Base-by-base conservation (phyloP, 2,888 invertebrate genomes). In the Luffia ferchaultella region DNA sequence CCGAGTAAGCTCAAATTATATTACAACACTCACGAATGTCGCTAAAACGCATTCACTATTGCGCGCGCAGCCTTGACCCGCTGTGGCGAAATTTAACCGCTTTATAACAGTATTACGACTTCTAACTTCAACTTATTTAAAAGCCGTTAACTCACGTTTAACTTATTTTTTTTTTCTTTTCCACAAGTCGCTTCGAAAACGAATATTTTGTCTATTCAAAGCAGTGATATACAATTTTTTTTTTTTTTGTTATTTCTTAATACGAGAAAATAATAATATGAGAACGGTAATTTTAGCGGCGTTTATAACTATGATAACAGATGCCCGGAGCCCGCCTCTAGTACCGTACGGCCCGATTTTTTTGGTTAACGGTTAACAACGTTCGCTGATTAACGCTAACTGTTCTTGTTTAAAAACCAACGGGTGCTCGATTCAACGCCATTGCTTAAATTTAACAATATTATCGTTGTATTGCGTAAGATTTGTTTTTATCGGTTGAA, bases 71-170 rank as follows among this genome's bases (percentile, higher is more conserved):
- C 30, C 30, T 30, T 30, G 30, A 30, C 30, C 30, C 30, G 55
- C 57, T 60, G 63, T 79, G 77, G 77, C 71, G 77, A 74, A 71
- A 79, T 58, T 12, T 68, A 70, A 69, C 63, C 61, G 65, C 78
- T 78, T 77, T 77, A 70, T 82, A 83, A 79, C 79, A 76, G 77
- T 76, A 77, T 72, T 74, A 76, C 77, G 60, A 64, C 76, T 76
- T 76, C 70, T 68, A 66, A 30, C 5, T 30, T 30, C 30, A 30
- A 30, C 12, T 7, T 30, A 30, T 30, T 30, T 30, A 30, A 30
- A 30, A 30, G 12, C 30, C 12, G 30, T 30, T 30, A 30, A 30
- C 30, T 30, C 3, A 30, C 30, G 30, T 30, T 30, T 7, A n/a
- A n/a, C n/a, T n/a, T n/a, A n/a, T n/a, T n/a, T n/a, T n/a, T n/a